Percentiles rank a stretch among this genome's conserved stretches.
Evolutionary conservation across 1,140 invertebrate species (phyloP).

Genomic region (Belonocnema kinseyi): DNA sequence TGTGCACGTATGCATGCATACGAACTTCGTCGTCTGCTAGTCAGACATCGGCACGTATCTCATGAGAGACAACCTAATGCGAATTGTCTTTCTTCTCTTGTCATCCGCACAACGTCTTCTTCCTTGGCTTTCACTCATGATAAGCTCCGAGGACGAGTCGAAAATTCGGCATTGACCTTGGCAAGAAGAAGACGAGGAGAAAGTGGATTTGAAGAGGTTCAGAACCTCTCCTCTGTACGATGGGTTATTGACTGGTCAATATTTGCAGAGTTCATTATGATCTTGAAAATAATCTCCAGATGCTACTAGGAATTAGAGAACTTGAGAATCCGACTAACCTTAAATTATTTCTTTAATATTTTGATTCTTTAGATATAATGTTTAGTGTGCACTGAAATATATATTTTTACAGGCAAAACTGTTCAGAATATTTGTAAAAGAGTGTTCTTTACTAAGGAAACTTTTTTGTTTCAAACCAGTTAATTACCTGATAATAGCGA

Average conservation of each 20-base stretch:
- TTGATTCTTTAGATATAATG: neutral
- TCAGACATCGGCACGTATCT: neutral
- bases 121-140: neutral
- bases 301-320: neutral
- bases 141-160: neutral
- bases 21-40: constrained; percentile 43
- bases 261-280: neutral
- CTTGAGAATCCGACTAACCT: neutral
- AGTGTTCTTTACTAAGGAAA: too few relatives aligned
- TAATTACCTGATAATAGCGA: constrained; percentile 12
- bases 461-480: too few relatives aligned
- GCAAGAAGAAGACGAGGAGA: neutral
- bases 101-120: constrained; percentile 1
- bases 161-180: constrained; percentile 18
- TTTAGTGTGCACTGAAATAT: too few relatives aligned
- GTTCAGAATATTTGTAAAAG: too few relatives aligned
- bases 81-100: neutral
- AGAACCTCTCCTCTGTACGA: neutral
- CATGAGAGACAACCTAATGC: neutral
- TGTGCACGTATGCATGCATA: constrained; percentile 45
- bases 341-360: neutral
- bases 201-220: neutral
- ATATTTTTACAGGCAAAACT: too few relatives aligned
- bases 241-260: constrained; percentile 1
- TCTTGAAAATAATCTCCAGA: neutral